A percentile compares a stretch with the other conserved stretches of the same genome.
phyloP scores from a whole-genome alignment of 2,888 invertebrate genomes.

The Drosophila macrospina region DNA sequence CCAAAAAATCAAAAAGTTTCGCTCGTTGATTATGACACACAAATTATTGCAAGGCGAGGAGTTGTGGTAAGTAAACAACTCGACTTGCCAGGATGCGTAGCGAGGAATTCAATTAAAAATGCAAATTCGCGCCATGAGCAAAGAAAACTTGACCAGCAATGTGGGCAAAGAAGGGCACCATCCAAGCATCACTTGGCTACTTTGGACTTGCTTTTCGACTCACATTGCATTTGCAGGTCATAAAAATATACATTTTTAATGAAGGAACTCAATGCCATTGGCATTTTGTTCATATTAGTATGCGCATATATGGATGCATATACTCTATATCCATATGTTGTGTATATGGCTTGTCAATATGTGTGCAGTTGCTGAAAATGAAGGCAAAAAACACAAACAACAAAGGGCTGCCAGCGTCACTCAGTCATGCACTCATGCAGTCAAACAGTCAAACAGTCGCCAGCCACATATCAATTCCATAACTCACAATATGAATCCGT shows the following conservation, averaged over 20 bases:
- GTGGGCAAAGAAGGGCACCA: neutral
- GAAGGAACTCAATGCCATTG: conserved; percentile 42
- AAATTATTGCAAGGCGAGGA: conserved; percentile 33
- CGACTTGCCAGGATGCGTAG: conserved; percentile 40
- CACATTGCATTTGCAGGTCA: conserved; percentile 53
- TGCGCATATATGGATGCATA: conserved; percentile 27
- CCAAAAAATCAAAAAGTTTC: conserved; percentile 38
- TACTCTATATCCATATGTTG: conserved; percentile 12
- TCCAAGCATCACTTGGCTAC: neutral
- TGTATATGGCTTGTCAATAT: conserved; percentile 2
- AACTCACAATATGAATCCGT: neutral
- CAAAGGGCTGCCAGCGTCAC: conserved; percentile 37
- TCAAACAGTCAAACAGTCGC: neutral
- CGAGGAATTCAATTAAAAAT: conserved; percentile 65
- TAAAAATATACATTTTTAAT: conserved; percentile 55
- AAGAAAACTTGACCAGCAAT: conserved; percentile 33
- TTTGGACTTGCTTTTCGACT: conserved; percentile 9
- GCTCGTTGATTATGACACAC: conserved; percentile 42
- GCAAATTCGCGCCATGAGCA: conserved; percentile 50
- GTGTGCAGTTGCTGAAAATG: conserved; percentile 19
- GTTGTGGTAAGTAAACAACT: conserved; percentile 43
- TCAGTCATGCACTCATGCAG: neutral
- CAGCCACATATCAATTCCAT: conserved; percentile 14
- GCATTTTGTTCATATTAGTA: conserved; percentile 30
- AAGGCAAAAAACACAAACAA: conserved; percentile 30